Base-by-base conservation (phyloP, 1,140 invertebrate species). In the Aphis craccivora region DNA sequence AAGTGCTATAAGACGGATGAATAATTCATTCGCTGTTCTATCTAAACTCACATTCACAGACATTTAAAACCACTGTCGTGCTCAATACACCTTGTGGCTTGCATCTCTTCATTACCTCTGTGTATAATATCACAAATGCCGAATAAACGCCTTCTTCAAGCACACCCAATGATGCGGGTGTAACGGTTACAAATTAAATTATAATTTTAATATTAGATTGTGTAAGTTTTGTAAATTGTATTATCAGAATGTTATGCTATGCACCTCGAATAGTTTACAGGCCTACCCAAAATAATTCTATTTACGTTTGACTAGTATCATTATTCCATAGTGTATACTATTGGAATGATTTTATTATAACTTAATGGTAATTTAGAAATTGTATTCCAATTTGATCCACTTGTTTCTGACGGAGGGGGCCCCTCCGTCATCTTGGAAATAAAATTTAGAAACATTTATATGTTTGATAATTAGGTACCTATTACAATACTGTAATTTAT, bases 11-110 rank as follows among this genome's bases (percentile, higher is more conserved):
- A 55, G 55, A 30, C 25, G 9, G 55, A 89, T 89, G 88, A 89
- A 89, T 89, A 37, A 89, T 89, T 89, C 88, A 89, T 89, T 89
- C 22, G 86, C 45, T 35, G 35, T 53, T 35, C 51, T 89, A 55
- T 35, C 35, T 23, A 51, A 6, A 89, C 35, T 23, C 35, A 55
- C 25, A 53, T 7, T 35, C 22, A 23, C 48, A n/a, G 87, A 53
- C 87, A 53, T 89, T 89, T 53, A 89, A 89, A 89, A 88, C 25
- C 84, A 1, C 23, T 14, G 84, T 86, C 9, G 83, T 43, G 25
- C 11, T 81, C n/a, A 6, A 37, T 35, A 35, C 76, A 40, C 83
- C 37, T 40, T 40, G 37, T 3, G 37, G 37, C 37, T 40, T 40
- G 1, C 37, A 40, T 40, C 25, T n/a, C n/a, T n/a, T n/a, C 25